Base-by-base conservation (phyloP, 2,113 vertebrate species). In the Grallaria varia region DNA sequence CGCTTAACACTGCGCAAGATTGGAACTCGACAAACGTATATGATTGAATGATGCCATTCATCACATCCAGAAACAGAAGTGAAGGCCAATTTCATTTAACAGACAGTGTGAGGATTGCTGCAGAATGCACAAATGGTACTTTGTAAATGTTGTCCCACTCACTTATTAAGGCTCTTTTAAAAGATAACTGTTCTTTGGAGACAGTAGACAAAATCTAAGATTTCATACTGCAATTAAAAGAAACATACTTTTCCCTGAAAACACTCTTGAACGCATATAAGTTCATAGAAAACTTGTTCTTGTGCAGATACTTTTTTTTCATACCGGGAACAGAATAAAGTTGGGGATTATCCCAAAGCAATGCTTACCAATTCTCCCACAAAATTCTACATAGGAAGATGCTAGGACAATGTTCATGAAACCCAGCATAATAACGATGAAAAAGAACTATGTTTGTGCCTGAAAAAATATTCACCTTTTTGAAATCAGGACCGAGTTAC, bases 31-130 rank as follows among this genome's bases (percentile, higher is more conserved):
- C 92, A 92, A 95, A 95, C 86, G 81, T 97, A 97, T 91, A 97
- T 96, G 96, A 96, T 95, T 97, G 96, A 97, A 93, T 97, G 95
- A 97, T 94, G 96, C 91, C 96, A 97, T 95, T 95, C 96, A 95
- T 86, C 95, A 97, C 95, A 97, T 93, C 95, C 86, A 93, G 86
- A 95, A 95, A 95, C 96, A 96, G 95, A 95, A 96, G 92, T 96
- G 94, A 91, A 96, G 96, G 96, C 95, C 96, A 97, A 95, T 96
- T 97, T 89, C 78, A 56, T 94, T 95, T 95, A 95, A 93, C 95
- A 97, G 96, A 92, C 94, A 97, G 96, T 90, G 95, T 92, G 91
- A 97, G 96, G 80, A 92, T 62, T 92, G 93, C 87, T 91, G 73
- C 91, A 93, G 93, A 93, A 88, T 93, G 90, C 76, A 96, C 87